Evolutionary conservation across 2,888 invertebrate species (phyloP), one percentile per base, ranked within the genome.

Genomic region (Micropterix aruncella): DNA sequence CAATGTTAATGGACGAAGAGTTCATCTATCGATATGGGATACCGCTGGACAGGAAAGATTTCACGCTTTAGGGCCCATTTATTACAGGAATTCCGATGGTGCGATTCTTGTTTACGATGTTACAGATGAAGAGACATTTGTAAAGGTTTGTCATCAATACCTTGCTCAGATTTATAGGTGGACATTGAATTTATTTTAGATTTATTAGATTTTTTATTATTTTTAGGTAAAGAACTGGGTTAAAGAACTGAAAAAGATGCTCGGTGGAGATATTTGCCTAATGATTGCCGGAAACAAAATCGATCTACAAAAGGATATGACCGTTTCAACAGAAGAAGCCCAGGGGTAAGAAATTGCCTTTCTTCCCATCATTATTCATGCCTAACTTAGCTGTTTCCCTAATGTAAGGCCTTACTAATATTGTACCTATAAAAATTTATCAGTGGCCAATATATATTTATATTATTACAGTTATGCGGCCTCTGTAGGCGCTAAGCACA

Each of bases 71-170:
- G 97, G 97, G 2, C 97, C 97, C 7, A 95, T 97, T 54, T 99
- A 99, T 65, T 99, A 99, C 62, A 72, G 97, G 50, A 92, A 91
- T 60, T 95, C 96, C 18, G 91, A 97, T 68, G 97, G 97, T 52
- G 99, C 97, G 44, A 82, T 99, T 55, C 75, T 99, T 52, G 95
- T 99, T 2, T 97, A 96, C 64, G 97, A 99, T 61, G 93, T 99
- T 49, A 96, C 97, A 14, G 95, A 97, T 70, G 84, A 90, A 64
- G 89, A 93, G 59, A 94, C 95, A 1, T 96, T 97, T 66, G 83
- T 83, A 59, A 95, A 93, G 76, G 95, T 86, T n/a, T n/a, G n/a
- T n/a, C n/a, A n/a, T n/a, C n/a, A n/a, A n/a, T n/a, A n/a, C n/a
- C n/a, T n/a, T n/a, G 19, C 37, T 45, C n/a, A 40, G 2, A 36